These are phyloP conservation scores for Erannis defoliaria DNA, from an alignment of 2,888 invertebrate species.

Conservation along the genomic window DNA sequence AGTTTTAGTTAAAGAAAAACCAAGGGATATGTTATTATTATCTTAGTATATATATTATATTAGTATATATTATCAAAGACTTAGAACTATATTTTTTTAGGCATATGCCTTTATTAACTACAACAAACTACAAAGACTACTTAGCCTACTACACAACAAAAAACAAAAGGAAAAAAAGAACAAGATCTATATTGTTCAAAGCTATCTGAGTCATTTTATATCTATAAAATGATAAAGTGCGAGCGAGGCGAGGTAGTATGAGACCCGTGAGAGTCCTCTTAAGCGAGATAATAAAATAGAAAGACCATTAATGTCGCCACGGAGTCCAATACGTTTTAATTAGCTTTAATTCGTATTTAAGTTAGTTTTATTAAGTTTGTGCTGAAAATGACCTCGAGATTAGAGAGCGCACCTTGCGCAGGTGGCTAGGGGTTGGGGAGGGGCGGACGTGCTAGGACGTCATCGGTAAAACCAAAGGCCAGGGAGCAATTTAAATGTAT, in stretches of 20 bases:
- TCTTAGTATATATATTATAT: too few species aligned
- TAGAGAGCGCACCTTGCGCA: constrained; percentile 22
- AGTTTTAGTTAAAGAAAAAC: too few species aligned
- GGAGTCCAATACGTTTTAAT: constrained; percentile 38
- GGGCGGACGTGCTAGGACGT: not conserved
- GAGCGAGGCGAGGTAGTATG: not conserved
- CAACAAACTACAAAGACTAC: too few species aligned
- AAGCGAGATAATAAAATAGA: constrained; percentile 34
- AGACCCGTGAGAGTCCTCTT: not conserved
- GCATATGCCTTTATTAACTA: too few species aligned
- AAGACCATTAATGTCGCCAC: constrained; percentile 36
- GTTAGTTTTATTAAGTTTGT: constrained; percentile 18
- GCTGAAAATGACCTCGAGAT: constrained; percentile 6
- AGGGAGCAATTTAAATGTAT: constrained; percentile 38
- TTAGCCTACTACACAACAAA: too few species aligned
- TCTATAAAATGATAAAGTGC: not conserved
- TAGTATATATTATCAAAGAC: too few species aligned
- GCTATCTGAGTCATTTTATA: too few species aligned
- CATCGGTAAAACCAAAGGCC: constrained; percentile 31
- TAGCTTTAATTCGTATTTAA: constrained; percentile 33
- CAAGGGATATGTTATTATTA: too few species aligned
- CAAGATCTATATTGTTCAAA: not conserved
- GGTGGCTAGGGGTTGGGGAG: constrained; percentile 13
- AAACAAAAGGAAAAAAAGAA: too few species aligned
- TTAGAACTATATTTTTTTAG: too few species aligned